Conservation (phyloP, 2,888 invertebrate species). For the Eustalomyia histrio region DNA sequence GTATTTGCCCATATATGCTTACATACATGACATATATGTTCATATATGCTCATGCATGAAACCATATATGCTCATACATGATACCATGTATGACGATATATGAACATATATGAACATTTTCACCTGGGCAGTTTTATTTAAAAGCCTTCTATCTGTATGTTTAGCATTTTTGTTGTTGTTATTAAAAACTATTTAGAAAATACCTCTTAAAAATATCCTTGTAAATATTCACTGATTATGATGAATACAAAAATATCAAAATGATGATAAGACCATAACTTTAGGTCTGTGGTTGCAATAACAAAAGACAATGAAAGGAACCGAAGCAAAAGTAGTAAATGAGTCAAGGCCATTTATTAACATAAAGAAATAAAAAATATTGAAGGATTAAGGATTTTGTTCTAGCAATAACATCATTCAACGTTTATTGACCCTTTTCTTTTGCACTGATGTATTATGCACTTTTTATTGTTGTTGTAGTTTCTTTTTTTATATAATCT, state of each 20-base stretch:
- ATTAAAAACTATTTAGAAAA: too few relatives aligned
- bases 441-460: neutral
- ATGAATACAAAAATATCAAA: slow-evolving; percentile 43
- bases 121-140: too few relatives aligned
- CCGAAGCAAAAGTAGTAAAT: slow-evolving; percentile 29
- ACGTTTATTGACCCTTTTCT: slow-evolving; percentile 66
- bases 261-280: slow-evolving; percentile 34
- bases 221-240: slow-evolving; percentile 21
- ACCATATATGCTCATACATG: too few relatives aligned
- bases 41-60: too few relatives aligned
- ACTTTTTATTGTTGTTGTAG: neutral
- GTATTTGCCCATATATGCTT: too few relatives aligned
- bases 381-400: slow-evolving; percentile 1
- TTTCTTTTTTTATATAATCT: slow-evolving; percentile 3
- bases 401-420: slow-evolving; percentile 40
- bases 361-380: neutral
- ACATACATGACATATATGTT: too few relatives aligned
- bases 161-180: too few relatives aligned
- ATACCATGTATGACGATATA: too few relatives aligned
- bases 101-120: too few relatives aligned
- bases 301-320: neutral
- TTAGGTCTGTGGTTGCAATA: neutral
- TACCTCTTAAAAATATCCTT: slow-evolving; percentile 36
- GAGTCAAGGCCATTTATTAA: slow-evolving; percentile 56
- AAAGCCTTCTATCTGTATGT: too few relatives aligned